Evolutionary conservation across 2,888 invertebrate genomes (phyloP), one percentile per base, ranked within the genome.

Genomic region (Ceraclea dissimilis): DNA sequence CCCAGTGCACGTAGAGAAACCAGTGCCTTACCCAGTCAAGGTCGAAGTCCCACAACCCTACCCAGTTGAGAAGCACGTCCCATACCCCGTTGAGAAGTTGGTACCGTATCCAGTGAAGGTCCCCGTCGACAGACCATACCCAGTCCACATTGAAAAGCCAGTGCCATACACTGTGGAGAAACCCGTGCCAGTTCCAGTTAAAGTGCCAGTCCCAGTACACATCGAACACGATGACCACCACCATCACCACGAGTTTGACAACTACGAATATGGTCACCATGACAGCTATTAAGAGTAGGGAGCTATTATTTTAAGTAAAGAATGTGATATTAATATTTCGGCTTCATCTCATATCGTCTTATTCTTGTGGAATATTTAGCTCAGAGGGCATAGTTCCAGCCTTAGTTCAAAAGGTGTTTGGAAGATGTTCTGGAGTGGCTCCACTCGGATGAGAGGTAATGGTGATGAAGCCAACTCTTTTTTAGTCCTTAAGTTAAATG

Each of bases 81-180:
- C 84, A 2, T 82, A 82, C 68, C 84, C 84, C 11, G 81, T 83
- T 0, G 86, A 85, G 68, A 85, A 81, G 68, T 80, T 75, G 58
- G 79, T 86, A 33, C 84, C 81, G 20, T 79, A 79, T 65, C 86
- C 85, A 58, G 83, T 86, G 5, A 82, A 82, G 64, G 79, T 83
- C 59, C 82, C 79, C 58, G 79, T 83, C 53, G 75, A 73, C 72
- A 82, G 75, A 72, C 86, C 75, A 63, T 85, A 79, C 74, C 85
- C 76, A 64, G 81, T 81, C 60, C 79, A 80, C 60, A 81, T 84
- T n/a, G 82, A 82, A 68, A 83, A 82, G 63, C 82, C 79, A 66
- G 78, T 85, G 18, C 84, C 82, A 51, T 79, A 80, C 55, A 83
- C 81, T 53, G 74, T 83, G 31, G 82, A 82, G 68, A 82, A 82